Conservation (phyloP, 2,797 vertebrate genomes). For the Clarias platycephalus region DNA sequence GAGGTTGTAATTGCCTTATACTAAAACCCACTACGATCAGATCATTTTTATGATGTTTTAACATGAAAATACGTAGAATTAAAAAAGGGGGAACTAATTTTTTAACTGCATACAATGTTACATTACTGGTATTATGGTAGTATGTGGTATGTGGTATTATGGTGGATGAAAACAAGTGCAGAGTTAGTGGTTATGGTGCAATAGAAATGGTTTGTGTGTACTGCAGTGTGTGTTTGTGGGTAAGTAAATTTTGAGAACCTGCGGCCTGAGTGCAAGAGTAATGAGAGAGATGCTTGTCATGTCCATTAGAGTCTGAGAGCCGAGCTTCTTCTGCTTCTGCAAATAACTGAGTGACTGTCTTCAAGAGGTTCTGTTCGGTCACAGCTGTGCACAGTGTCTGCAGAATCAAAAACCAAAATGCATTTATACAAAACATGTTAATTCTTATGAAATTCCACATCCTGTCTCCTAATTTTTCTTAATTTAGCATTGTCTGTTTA, state of each 20-base stretch:
- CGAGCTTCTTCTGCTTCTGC: slow-evolving; percentile 71
- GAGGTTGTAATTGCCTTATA: no score
- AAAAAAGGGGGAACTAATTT: no score
- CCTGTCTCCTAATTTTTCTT: not conserved
- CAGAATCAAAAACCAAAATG: slow-evolving; percentile 37
- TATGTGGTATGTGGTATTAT: not conserved
- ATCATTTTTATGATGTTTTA: no score
- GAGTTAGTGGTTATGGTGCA: not conserved
- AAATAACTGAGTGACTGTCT: slow-evolving; percentile 89
- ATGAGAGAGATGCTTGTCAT: slow-evolving; percentile 54
- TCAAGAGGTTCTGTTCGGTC: slow-evolving; percentile 85
- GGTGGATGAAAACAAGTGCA: not conserved
- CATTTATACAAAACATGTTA: slow-evolving; percentile 45
- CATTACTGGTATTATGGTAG: not conserved
- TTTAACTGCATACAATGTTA: not conserved
- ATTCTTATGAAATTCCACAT: slow-evolving; percentile 38
- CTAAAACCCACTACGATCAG: no score
- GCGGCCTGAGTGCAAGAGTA: slow-evolving; percentile 47
- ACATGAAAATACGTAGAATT: no score
- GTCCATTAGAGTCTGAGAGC: slow-evolving; percentile 57
- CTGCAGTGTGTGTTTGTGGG: not conserved
- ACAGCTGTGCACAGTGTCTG: slow-evolving; percentile 86
- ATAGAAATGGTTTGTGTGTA: not conserved
- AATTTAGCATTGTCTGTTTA: slow-evolving; percentile 14
- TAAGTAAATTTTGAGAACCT: slow-evolving; percentile 58